These are phyloP conservation scores for Eretmodus cyanostictus DNA, from an alignment of 2,113 vertebrate species.

Conservation along the genomic window DNA sequence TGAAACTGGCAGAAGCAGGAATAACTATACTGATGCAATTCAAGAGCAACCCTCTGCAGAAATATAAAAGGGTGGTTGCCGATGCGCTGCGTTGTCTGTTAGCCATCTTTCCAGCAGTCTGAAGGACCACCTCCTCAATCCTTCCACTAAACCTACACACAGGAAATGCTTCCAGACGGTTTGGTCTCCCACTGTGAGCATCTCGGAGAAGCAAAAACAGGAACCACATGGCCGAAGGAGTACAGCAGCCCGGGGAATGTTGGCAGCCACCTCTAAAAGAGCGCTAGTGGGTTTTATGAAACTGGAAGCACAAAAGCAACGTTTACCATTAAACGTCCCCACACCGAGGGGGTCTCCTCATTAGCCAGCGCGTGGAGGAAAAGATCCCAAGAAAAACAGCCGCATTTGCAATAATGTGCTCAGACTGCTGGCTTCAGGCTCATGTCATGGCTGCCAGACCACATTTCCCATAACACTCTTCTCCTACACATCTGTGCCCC, in stretches of 20 bases:
- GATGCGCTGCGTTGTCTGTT: not conserved
- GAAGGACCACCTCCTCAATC: conserved; percentile 3
- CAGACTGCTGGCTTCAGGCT: conserved; percentile 37
- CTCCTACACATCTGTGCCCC: conserved; percentile 34
- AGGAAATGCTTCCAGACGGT: conserved; percentile 24
- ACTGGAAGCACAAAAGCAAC: conserved; percentile 40
- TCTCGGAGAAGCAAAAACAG: conserved; percentile 41
- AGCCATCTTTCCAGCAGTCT: not conserved
- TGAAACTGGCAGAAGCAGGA: not conserved
- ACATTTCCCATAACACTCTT: conserved; percentile 49
- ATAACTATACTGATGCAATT: not conserved
- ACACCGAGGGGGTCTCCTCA: conserved; percentile 44
- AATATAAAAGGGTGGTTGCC: not conserved
- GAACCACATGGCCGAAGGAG: conserved; percentile 54
- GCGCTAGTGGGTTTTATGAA: conserved; percentile 40
- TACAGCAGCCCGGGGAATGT: conserved; percentile 37
- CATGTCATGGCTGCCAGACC: conserved; percentile 42
- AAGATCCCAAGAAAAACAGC: conserved; percentile 46
- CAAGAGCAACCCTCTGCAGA: not conserved
- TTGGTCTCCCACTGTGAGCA: conserved; percentile 11
- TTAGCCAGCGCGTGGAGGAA: conserved; percentile 20
- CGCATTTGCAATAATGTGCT: conserved; percentile 23
- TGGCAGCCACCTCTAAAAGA: conserved; percentile 43
- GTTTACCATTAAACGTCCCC: conserved; percentile 34
- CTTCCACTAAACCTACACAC: conserved; percentile 2